Conservation (phyloP, 2,888 invertebrate genomes). For the Drosophila merina region DNA sequence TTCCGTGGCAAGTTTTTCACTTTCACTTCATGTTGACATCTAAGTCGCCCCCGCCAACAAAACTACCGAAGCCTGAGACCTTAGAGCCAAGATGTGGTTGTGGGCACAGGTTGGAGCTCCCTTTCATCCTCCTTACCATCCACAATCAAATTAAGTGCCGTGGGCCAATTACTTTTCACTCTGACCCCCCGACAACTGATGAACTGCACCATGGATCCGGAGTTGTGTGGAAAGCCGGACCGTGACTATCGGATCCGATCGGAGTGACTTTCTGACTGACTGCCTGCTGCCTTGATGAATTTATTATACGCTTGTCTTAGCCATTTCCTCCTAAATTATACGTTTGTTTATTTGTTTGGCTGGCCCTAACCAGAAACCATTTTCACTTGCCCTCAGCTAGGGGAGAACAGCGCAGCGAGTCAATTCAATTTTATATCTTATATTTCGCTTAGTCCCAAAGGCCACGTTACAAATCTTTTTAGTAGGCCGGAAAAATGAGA, state of each 20-base stretch:
- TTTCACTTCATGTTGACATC: constrained; percentile 75
- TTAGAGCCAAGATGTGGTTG: constrained; percentile 24
- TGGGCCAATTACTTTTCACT: constrained; percentile 79
- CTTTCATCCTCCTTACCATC: constrained; percentile 13
- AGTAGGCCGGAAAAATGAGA: constrained; percentile 2
- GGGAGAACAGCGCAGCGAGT: constrained; percentile 22
- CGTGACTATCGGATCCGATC: constrained; percentile 56
- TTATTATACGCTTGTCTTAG: constrained; percentile 59
- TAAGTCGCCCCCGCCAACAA: constrained; percentile 60
- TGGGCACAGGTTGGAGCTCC: constrained; percentile 18
- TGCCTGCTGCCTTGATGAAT: constrained; percentile 66
- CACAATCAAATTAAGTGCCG: constrained; percentile 71
- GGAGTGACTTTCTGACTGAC: constrained; percentile 32
- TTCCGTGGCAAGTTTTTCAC: constrained; percentile 61
- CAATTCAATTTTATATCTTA: constrained; percentile 65
- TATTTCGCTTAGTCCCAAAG: constrained; percentile 52
- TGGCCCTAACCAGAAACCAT: constrained; percentile 47
- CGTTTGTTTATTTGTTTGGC: constrained; percentile 54
- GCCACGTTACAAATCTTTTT: constrained; percentile 45
- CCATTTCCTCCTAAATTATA: constrained; percentile 43
- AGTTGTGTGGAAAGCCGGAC: constrained; percentile 54
- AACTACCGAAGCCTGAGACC: constrained; percentile 10
- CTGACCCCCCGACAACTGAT: constrained; percentile 62
- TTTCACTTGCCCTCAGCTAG: constrained; percentile 37
- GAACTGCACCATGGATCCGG: constrained; percentile 42